Evolutionary conservation across 2,797 vertebrate species (phyloP).

Genomic region (Meda fulgida): DNA sequence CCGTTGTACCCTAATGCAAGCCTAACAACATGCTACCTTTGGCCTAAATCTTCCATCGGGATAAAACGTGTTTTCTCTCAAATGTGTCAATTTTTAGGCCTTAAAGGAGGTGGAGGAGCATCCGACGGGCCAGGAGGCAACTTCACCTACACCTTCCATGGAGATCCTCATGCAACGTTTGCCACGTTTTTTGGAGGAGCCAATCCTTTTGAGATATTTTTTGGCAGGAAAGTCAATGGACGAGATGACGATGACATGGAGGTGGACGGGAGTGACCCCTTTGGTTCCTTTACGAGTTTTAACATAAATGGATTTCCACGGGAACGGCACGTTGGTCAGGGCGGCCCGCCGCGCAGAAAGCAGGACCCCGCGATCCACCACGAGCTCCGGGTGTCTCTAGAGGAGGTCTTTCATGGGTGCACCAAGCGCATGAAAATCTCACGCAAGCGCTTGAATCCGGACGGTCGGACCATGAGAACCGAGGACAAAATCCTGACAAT

Average conservation of each 20-base stretch:
- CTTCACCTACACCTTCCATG: constrained; percentile 97
- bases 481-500: constrained; percentile 99
- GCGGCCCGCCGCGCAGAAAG: constrained; percentile 85
- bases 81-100: constrained; percentile 75
- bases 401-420: constrained; percentile 95
- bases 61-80: constrained; percentile 2
- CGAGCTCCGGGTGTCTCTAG: constrained; percentile 93
- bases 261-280: constrained; percentile 93
- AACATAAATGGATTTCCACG: constrained; percentile 95
- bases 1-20: too few relatives aligned
- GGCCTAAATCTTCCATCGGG: neutral
- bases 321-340: constrained; percentile 87
- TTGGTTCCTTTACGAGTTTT: constrained; percentile 91
- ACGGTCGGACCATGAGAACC: constrained; percentile 89
- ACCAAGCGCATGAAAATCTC: constrained; percentile 99
- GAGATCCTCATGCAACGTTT: constrained; percentile 98
- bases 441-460: constrained; percentile 91
- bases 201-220: constrained; percentile 98
- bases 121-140: constrained; percentile 89
- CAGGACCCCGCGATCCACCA: constrained; percentile 97
- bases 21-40: neutral
- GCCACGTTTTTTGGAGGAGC: constrained; percentile 96
- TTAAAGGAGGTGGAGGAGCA: constrained; percentile 91
- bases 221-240: constrained; percentile 90
- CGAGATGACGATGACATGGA: constrained; percentile 95